phyloP scores from a whole-genome alignment of 2,888 invertebrate species.

The Invenusta paracnida region DNA sequence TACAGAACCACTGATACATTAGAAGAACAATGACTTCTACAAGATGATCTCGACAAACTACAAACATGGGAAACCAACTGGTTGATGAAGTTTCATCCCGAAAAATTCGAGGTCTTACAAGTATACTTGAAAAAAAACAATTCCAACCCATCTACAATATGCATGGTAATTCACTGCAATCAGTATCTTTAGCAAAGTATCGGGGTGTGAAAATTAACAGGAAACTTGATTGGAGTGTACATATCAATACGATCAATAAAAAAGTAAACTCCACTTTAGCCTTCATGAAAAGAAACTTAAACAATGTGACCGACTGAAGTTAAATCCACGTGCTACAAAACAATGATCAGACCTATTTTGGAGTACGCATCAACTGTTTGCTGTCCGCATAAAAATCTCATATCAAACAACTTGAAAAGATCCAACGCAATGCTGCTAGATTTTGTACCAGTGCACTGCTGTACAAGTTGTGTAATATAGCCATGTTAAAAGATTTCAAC shows the following conservation, averaged over 20 bases:
- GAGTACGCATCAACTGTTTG: neutral
- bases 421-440: neutral
- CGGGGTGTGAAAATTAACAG: neutral
- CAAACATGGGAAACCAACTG: too few species aligned
- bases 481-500: neutral
- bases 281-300: neutral
- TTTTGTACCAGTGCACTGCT: neutral
- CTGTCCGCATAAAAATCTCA: neutral
- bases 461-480: neutral
- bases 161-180: too few species aligned
- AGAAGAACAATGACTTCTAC: too few species aligned
- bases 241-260: neutral
- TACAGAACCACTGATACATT: too few species aligned
- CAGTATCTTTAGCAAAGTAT: neutral
- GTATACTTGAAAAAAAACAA: too few species aligned
- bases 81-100: too few species aligned
- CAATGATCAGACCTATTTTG: neutral
- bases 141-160: too few species aligned
- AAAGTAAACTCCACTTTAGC: neutral
- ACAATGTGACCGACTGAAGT: neutral
- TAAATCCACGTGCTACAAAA: neutral
- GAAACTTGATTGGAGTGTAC: neutral
- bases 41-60: too few species aligned
- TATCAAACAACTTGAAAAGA: neutral
- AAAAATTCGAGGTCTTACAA: too few species aligned